phyloP scores from a whole-genome alignment of 2,888 invertebrate species.

The Drosophila rellima region DNA sequence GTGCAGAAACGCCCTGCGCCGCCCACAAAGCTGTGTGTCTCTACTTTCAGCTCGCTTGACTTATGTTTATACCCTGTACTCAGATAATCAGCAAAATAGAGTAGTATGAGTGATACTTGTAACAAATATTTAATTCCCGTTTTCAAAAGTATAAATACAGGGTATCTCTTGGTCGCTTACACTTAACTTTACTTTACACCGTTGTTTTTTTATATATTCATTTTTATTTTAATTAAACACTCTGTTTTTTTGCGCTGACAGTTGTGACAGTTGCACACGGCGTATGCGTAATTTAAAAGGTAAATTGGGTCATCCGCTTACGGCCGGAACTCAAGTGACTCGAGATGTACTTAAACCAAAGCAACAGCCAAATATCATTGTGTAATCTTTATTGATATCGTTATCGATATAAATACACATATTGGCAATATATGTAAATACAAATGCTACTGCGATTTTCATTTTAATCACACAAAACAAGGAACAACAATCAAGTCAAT shows the following conservation, averaged over 20 bases:
- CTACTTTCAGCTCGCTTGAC: slow-evolving; percentile 35
- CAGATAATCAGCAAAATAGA: neutral
- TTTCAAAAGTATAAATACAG: neutral
- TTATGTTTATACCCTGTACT: slow-evolving; percentile 24
- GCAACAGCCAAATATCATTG: slow-evolving; percentile 4
- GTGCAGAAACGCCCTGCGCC: slow-evolving; percentile 45
- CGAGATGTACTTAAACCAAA: slow-evolving; percentile 2
- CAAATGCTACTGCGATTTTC: slow-evolving; percentile 5
- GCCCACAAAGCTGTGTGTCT: slow-evolving; percentile 48
- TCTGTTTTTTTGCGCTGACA: slow-evolving; percentile 51
- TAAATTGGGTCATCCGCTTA: slow-evolving; percentile 47
- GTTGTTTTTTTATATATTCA: slow-evolving; percentile 17
- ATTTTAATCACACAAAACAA: neutral
- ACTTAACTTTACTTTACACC: neutral
- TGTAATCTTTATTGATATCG: slow-evolving; percentile 11
- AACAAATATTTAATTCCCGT: neutral
- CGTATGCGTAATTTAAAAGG: slow-evolving; percentile 55
- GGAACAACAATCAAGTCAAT: slow-evolving; percentile 8
- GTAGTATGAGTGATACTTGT: neutral
- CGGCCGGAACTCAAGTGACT: neutral
- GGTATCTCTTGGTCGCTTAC: slow-evolving; percentile 1
- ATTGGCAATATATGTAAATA: slow-evolving; percentile 5
- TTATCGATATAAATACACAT: slow-evolving; percentile 10
- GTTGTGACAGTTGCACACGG: slow-evolving; percentile 45
- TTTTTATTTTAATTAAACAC: slow-evolving; percentile 65